phyloP scores from a whole-genome alignment of 2,888 invertebrate species.

The Saturnia pavonia region DNA sequence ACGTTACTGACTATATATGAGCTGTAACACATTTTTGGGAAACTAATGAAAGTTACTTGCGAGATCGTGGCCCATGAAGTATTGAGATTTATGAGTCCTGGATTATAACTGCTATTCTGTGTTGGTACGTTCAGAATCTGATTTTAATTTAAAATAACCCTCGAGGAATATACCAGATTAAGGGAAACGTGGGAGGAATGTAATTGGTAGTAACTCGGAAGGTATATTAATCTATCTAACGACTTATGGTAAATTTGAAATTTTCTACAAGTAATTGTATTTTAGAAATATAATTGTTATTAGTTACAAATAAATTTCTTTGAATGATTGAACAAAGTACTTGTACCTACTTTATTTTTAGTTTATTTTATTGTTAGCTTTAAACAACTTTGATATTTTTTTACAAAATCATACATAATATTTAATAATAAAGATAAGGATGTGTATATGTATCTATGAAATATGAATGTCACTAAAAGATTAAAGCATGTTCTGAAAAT shows the following conservation, averaged over 20 bases:
- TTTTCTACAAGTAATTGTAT: no score
- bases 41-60: neutral
- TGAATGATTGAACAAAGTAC: no score
- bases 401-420: no score
- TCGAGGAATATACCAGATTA: neutral
- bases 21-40: neutral
- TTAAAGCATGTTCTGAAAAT: no score
- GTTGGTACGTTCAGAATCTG: neutral
- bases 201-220: neutral
- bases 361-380: no score
- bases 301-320: neutral
- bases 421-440: no score
- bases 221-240: neutral
- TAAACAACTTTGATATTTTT: no score
- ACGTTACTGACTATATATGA: no score
- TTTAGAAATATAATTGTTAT: neutral
- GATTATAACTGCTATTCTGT: neutral
- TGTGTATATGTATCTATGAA: no score
- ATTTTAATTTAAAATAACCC: conserved; percentile 9
- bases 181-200: neutral
- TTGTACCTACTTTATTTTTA: no score
- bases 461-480: no score
- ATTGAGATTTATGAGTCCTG: neutral
- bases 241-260: neutral
- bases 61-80: neutral